Percentiles rank a stretch among this genome's conserved stretches.
Evolutionary conservation across 2,797 vertebrate species (phyloP).

Genomic region (Sebastes melanostomus): DNA sequence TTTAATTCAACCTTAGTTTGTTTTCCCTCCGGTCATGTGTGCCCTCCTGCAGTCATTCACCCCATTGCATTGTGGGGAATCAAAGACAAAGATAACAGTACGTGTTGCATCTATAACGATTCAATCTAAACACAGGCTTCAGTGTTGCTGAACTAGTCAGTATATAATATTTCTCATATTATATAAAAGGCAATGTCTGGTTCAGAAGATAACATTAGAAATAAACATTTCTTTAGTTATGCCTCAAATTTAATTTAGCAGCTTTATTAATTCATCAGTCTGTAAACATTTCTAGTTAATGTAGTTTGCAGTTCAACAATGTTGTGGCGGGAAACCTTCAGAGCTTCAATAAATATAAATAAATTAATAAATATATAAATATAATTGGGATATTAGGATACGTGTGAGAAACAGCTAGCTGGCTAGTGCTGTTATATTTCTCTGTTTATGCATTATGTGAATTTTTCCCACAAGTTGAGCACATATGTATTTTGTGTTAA

Average conservation of each 20-base stretch:
- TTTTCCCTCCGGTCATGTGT: background rate
- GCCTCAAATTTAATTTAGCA: background rate
- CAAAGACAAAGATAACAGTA: background rate
- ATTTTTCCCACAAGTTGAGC: background rate
- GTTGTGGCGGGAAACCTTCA: background rate
- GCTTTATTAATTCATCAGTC: background rate
- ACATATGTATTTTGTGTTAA: background rate
- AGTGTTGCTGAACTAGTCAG: background rate
- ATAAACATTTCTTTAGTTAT: background rate
- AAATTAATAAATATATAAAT: background rate
- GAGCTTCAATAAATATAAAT: background rate
- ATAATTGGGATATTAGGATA: background rate
- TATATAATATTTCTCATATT: background rate
- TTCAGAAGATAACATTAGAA: background rate
- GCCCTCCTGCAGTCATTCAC: background rate
- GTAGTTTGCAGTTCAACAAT: background rate
- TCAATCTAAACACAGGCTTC: background rate
- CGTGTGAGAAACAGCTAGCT: constrained; percentile 38
- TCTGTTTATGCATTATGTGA: background rate
- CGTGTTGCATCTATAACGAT: background rate
- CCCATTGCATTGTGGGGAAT: background rate
- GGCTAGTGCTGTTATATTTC: constrained; percentile 37
- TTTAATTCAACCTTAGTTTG: background rate
- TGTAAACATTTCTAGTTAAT: background rate
- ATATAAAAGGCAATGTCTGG: background rate